Percentiles rank a stretch among this genome's conserved stretches.
Evolutionary conservation across 2,113 vertebrate species (phyloP).

Genomic region (Myrmecobius fasciatus): DNA sequence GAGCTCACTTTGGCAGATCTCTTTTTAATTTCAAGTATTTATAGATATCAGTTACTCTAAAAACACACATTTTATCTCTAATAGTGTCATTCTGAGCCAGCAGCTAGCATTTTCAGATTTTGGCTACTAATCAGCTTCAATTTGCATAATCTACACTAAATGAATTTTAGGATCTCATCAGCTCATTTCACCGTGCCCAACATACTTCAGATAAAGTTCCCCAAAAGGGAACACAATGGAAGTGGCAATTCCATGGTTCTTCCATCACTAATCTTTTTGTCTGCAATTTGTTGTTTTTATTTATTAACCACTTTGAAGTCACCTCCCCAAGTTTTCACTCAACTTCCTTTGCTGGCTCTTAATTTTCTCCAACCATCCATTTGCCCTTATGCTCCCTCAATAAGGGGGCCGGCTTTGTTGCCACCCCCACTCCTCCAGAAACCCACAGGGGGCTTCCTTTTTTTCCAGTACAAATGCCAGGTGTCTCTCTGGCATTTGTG

Average conservation of each 20-base stretch:
- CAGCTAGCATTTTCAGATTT: slow-evolving; percentile 16
- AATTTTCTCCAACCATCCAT: slow-evolving; percentile 21
- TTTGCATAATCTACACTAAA: slow-evolving; percentile 7
- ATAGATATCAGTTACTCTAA: not conserved
- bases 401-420: not conserved
- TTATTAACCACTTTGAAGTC: slow-evolving; percentile 38
- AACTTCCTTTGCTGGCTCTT: not conserved
- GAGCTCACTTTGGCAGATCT: not conserved
- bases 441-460: not conserved
- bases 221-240: not conserved
- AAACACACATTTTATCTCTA: not conserved
- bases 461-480: slow-evolving; percentile 67
- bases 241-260: slow-evolving; percentile 8
- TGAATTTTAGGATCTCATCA: not conserved
- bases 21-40: not conserved
- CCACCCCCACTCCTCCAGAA: slow-evolving; percentile 21
- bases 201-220: slow-evolving; percentile 25
- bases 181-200: slow-evolving; percentile 11
- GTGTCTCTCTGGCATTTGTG: slow-evolving; percentile 32
- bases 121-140: slow-evolving; percentile 1
- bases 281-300: slow-evolving; percentile 11
- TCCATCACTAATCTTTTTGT: slow-evolving; percentile 34
- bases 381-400: slow-evolving; percentile 35
- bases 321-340: not conserved
- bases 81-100: not conserved